A percentile compares a stretch with the other conserved stretches of the same genome.
These are phyloP conservation scores for Dyspetes luteomarginatus DNA, from an alignment of 2,888 invertebrate species.

Conservation along the genomic window DNA sequence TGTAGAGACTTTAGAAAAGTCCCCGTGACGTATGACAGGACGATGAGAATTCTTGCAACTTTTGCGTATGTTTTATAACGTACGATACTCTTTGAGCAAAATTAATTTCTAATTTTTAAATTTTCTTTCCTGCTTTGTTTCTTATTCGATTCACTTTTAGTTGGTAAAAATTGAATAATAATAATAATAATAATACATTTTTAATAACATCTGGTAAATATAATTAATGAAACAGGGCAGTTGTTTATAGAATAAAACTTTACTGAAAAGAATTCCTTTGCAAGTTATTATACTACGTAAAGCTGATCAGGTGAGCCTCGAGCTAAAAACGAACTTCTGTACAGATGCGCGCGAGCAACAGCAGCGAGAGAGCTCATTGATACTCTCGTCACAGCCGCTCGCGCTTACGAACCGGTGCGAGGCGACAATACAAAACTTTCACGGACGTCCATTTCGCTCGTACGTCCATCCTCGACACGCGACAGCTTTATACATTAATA, in stretches of 20 bases:
- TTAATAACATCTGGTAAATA: too few species aligned
- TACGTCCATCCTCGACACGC: constrained; percentile 40
- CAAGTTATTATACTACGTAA: neutral
- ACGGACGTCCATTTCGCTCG: constrained; percentile 58
- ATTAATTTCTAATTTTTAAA: neutral
- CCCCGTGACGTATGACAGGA: neutral
- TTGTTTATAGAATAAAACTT: too few species aligned
- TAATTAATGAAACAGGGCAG: too few species aligned
- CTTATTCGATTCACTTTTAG: neutral
- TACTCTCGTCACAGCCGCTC: constrained; percentile 63
- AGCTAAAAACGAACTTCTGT: neutral
- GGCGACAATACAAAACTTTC: constrained; percentile 68
- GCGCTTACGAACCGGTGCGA: constrained; percentile 45
- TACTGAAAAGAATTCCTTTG: neutral
- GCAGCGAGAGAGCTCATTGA: constrained; percentile 61
- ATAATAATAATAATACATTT: too few species aligned
- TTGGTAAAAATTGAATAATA: neutral
- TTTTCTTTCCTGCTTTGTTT: neutral
- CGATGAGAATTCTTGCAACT: constrained; percentile 1
- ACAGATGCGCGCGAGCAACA: neutral
- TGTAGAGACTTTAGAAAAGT: neutral
- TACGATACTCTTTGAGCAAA: neutral
- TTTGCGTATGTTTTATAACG: neutral
- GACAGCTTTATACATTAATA: constrained; percentile 64
- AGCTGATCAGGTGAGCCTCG: neutral